These are phyloP conservation scores for Hirtodrosophila duncani DNA, from an alignment of 2,888 invertebrate species.

Conservation along the genomic window DNA sequence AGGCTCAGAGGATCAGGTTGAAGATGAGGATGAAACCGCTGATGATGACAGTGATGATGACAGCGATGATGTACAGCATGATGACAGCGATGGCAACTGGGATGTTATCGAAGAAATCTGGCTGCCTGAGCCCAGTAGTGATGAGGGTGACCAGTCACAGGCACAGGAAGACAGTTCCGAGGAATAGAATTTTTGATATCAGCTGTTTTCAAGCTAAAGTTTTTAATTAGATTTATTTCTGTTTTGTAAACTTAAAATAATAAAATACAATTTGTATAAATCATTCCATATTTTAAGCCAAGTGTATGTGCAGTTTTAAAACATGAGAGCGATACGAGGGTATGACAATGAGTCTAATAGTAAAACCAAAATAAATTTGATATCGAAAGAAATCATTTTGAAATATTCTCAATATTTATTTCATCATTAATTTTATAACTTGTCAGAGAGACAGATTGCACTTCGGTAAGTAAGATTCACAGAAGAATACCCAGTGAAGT, in stretches of 20 bases:
- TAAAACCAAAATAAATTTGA: too few relatives aligned
- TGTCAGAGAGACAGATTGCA: too few relatives aligned
- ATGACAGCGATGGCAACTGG: background rate
- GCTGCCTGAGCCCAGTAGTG: background rate
- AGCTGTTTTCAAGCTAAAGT: constrained; percentile 11
- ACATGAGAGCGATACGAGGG: too few relatives aligned
- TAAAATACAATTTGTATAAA: constrained; percentile 1
- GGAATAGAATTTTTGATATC: background rate
- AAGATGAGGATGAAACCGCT: background rate
- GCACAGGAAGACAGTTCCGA: background rate
- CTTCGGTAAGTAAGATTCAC: too few relatives aligned
- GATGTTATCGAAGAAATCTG: constrained; percentile 3
- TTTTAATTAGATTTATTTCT: too few relatives aligned
- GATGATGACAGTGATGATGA: background rate
- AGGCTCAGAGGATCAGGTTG: constrained; percentile 19
- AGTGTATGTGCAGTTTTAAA: too few relatives aligned
- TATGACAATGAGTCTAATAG: too few relatives aligned
- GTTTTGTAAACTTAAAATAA: background rate
- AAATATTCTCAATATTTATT: too few relatives aligned
- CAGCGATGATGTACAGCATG: background rate
- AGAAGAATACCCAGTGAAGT: too few relatives aligned
- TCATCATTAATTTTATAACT: too few relatives aligned
- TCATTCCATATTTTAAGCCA: too few relatives aligned
- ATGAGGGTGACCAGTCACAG: background rate
- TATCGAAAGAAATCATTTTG: too few relatives aligned